Evolutionary conservation across 2,888 invertebrate species (phyloP).

Genomic region (Machimus atricapillus): DNA sequence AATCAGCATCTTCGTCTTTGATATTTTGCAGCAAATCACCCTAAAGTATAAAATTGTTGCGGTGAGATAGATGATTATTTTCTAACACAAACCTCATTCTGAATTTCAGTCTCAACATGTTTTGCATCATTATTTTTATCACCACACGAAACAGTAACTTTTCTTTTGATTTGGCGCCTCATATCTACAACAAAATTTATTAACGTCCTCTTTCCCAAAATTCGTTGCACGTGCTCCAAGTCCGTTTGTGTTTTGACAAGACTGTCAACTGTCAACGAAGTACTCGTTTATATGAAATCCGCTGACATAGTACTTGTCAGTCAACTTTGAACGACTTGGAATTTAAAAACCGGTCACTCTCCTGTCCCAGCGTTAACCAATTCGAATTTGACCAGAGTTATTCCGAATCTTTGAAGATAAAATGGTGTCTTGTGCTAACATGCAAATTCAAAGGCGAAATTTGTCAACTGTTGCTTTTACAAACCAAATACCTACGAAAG

Average conservation of each 20-base stretch:
- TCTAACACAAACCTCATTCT: background rate
- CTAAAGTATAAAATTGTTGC: slow-evolving; percentile 40
- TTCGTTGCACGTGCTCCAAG: background rate
- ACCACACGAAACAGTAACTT: background rate
- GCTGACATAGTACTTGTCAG: too few species aligned
- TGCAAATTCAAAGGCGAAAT: too few species aligned
- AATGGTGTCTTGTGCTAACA: too few species aligned
- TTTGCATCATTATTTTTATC: too few species aligned
- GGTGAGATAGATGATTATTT: background rate
- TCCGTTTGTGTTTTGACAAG: background rate
- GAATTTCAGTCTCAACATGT: background rate
- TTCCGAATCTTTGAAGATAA: too few species aligned
- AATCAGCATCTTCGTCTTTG: slow-evolving; percentile 60
- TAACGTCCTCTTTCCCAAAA: background rate
- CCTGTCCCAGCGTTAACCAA: too few species aligned
- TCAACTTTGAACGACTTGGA: too few species aligned
- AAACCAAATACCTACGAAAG: too few species aligned
- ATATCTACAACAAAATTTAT: background rate
- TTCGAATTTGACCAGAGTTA: too few species aligned
- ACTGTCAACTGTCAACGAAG: background rate
- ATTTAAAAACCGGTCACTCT: too few species aligned
- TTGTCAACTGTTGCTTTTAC: too few species aligned
- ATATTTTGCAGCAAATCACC: slow-evolving; percentile 56
- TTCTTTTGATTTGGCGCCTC: background rate
- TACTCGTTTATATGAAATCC: too few species aligned